These are phyloP conservation scores for Bolborhynchus lineola DNA, from an alignment of 2,113 vertebrate genomes.

Conservation along the genomic window DNA sequence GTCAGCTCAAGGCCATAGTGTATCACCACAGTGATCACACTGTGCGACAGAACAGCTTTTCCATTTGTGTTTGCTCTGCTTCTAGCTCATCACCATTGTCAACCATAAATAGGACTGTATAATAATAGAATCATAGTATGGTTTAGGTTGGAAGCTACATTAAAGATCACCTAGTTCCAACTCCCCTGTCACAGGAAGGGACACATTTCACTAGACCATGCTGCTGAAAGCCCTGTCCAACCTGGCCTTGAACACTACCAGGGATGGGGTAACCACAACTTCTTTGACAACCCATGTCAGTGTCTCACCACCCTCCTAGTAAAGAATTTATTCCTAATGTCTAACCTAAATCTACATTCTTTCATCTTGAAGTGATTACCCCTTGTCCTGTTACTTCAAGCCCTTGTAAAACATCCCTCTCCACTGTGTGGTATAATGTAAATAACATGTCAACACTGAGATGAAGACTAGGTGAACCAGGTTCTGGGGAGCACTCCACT, in stretches of 20 bases:
- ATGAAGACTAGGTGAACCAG: not conserved
- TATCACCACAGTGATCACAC: not conserved
- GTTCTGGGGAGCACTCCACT: not conserved
- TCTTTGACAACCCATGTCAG: not conserved
- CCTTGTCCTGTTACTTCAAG: not conserved
- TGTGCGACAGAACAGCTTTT: not conserved
- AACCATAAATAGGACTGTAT: accelerated
- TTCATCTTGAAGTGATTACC: not conserved
- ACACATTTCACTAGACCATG: not conserved
- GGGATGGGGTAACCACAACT: not conserved
- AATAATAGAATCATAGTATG: not conserved
- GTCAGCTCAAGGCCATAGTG: not conserved
- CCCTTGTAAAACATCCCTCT: not conserved
- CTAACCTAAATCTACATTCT: not conserved
- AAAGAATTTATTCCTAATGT: not conserved
- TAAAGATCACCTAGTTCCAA: not conserved
- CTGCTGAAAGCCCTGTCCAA: not conserved
- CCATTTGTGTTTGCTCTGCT: not conserved
- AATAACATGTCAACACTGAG: not conserved
- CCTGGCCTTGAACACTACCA: not conserved
- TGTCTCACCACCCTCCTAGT: not conserved
- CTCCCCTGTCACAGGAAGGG: not conserved
- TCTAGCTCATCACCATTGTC: not conserved
- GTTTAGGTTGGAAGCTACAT: not conserved
- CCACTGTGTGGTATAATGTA: not conserved